These are phyloP conservation scores for Drosophila eugracilis DNA, from an alignment of 1,140 invertebrate species.

Conservation along the genomic window DNA sequence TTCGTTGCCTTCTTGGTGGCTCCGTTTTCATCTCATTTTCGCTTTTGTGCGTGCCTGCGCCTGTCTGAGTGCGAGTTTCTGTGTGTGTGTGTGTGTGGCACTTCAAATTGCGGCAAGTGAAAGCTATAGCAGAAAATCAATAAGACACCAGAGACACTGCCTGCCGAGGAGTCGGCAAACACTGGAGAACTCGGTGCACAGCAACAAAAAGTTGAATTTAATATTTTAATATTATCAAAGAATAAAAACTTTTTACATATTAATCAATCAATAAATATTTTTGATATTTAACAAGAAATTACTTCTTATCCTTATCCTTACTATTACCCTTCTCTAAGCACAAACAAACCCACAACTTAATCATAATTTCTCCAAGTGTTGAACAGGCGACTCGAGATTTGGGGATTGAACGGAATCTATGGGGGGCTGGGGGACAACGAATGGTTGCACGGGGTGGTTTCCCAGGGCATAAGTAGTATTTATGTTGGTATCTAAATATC, in stretches of 20 bases:
- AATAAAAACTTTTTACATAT: no score
- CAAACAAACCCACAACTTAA: no score
- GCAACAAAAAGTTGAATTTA: neutral
- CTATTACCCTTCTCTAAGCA: no score
- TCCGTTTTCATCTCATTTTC: conserved; percentile 30
- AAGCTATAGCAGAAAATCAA: conserved; percentile 72
- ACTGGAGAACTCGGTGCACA: conserved; percentile 15
- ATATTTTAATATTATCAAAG: no score
- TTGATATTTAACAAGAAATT: no score
- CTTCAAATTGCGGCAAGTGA: conserved; percentile 60
- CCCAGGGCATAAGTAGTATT: conserved; percentile 72
- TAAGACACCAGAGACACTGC: conserved; percentile 66
- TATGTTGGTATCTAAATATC: conserved; percentile 81
- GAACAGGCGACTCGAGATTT: neutral
- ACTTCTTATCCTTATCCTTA: no score
- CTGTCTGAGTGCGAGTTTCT: conserved; percentile 17
- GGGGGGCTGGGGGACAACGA: neutral
- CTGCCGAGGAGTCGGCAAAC: conserved; percentile 16
- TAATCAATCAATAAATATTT: no score
- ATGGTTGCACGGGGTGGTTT: conserved; percentile 10
- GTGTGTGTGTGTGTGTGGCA: conserved; percentile 29
- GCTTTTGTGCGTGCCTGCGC: conserved; percentile 9
- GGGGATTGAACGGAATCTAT: neutral
- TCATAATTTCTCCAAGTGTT: neutral
- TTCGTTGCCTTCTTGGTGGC: conserved; percentile 13